A percentile compares a stretch with the other conserved stretches of the same genome.
Evolutionary conservation across 2,797 vertebrate genomes (phyloP).

Genomic region (Chloroceryle inda): DNA sequence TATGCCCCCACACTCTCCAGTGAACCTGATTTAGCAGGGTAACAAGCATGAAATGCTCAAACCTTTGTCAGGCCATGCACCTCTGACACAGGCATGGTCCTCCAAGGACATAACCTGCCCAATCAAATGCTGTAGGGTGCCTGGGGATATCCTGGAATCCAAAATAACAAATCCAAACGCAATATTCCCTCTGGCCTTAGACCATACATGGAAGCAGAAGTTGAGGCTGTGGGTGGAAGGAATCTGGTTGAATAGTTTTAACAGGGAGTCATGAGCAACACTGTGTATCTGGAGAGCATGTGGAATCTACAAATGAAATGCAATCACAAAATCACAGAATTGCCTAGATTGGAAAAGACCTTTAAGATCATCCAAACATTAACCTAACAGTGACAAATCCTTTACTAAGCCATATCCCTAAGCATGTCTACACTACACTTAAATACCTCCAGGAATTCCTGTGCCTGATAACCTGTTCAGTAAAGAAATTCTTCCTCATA

Average conservation of each 20-base stretch:
- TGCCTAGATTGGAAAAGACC: neutral
- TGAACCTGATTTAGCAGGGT: neutral
- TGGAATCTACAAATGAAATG: neutral
- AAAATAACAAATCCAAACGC: neutral
- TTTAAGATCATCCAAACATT: neutral
- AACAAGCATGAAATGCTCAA: neutral
- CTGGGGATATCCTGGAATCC: neutral
- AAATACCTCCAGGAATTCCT: neutral
- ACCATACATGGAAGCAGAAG: neutral
- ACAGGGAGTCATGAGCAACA: neutral
- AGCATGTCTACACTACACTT: neutral
- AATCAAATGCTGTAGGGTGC: neutral
- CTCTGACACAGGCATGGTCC: neutral
- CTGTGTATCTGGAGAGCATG: neutral
- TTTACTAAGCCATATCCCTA: neutral
- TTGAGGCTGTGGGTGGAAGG: neutral
- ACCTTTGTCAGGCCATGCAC: neutral
- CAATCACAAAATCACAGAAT: neutral
- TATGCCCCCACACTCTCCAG: neutral
- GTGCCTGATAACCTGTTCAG: too few species aligned
- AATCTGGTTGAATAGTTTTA: neutral
- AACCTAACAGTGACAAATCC: neutral
- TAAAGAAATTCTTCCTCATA: too few species aligned
- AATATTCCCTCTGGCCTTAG: neutral
- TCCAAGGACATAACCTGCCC: neutral